A percentile compares a stretch with the other conserved stretches of the same genome.
These are phyloP conservation scores for Proisotoma minuta DNA, from an alignment of 2,888 invertebrate genomes.

Conservation along the genomic window DNA sequence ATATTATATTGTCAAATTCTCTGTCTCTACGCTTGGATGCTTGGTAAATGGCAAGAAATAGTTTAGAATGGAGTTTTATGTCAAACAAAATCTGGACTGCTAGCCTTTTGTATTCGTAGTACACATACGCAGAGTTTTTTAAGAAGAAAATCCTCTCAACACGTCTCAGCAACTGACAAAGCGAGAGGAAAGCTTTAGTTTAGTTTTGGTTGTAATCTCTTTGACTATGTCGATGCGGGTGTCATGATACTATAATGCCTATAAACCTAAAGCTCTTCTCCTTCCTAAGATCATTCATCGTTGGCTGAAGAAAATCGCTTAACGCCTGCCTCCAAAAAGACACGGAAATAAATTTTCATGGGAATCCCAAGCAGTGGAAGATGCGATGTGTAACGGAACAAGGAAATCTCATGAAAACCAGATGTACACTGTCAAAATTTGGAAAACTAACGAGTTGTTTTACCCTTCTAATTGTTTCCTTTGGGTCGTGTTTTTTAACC, in stretches of 20 bases:
- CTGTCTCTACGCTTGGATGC: too few relatives aligned
- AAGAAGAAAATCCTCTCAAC: constrained; percentile 10
- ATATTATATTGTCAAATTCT: too few relatives aligned
- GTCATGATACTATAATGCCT: background rate
- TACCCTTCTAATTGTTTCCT: constrained; percentile 45
- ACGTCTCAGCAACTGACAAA: constrained; percentile 15
- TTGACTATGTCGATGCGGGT: background rate
- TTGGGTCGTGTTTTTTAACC: constrained; percentile 36
- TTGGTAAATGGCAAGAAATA: too few relatives aligned
- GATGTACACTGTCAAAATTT: constrained; percentile 41
- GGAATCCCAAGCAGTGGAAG: background rate
- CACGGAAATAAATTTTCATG: constrained; percentile 17
- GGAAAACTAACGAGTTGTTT: constrained; percentile 37
- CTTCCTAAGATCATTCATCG: constrained; percentile 10
- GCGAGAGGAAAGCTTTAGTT: background rate
- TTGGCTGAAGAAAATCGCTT: constrained; percentile 1
- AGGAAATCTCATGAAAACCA: constrained; percentile 21
- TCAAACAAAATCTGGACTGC: too few relatives aligned
- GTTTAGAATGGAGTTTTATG: too few relatives aligned
- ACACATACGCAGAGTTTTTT: too few relatives aligned
- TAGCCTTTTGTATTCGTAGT: too few relatives aligned
- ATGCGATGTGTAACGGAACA: background rate
- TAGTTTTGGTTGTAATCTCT: too few relatives aligned
- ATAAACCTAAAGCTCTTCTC: background rate
- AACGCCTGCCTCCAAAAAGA: background rate